Evolutionary conservation across 2,113 vertebrate genomes (phyloP), one percentile per base, ranked within the genome.

Genomic region (Scopus umbretta): DNA sequence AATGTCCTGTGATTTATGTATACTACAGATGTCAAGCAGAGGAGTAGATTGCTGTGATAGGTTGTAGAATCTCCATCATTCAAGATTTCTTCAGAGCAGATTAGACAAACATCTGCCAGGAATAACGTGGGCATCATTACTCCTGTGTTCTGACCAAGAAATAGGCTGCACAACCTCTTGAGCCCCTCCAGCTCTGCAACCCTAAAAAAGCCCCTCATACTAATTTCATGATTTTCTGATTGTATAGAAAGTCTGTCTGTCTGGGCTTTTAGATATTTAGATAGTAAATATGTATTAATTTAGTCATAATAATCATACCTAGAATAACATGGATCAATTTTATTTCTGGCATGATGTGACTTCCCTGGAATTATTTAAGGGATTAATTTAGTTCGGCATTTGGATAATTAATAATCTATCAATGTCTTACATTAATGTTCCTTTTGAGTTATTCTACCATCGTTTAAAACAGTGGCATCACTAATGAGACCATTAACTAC

Each of bases 401-500:
- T 71, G 65, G 65, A 84, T 10, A 97, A 96, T 97, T 97, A 97
- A 96, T 95, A 96, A 97, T 96, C 95, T 96, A 94, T 95, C 93
- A 95, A 21, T 11, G 13, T 89, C 88, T 96, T 58, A 49, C 86
- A 79, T 94, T 94, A 95, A 70, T 86, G 84, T 95, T 85, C 82
- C 94, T 95, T 95, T 73, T 96, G 95, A 98, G 84, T 96, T 97
- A 96, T 96, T 97, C 76, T 91, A 68, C 70, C 67, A 85, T 97
- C 89, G 94, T 96, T 97, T 95, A 94, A 98, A 97, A 86, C 13
- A 16, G 95, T 93, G 86, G 84, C 92, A 86, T 87, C 92, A 71
- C 92, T 97, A 97, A 97, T 96, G 82, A 53, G 93, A 96, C 96
- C 91, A 97, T 96, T 97, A 97, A 97, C 70, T 96, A 87, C 58